phyloP scores from a whole-genome alignment of 2,113 vertebrate genomes.

The Rhynchomys soricoides region DNA sequence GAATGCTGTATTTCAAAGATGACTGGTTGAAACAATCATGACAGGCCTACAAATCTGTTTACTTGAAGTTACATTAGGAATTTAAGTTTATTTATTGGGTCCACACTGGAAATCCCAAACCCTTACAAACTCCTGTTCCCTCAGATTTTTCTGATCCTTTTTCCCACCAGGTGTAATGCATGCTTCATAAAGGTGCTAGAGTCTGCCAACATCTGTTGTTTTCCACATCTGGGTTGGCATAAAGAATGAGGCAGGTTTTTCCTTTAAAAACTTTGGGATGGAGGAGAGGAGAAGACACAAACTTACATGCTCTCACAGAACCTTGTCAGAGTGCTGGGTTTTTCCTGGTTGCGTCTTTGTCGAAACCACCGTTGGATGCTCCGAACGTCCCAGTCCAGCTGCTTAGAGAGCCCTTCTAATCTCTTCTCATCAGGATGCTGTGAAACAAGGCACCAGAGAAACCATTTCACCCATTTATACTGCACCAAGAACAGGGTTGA shows the following conservation, averaged over 20 bases:
- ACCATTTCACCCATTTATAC: conserved; percentile 1
- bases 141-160: background rate
- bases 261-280: background rate
- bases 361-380: conserved; percentile 99
- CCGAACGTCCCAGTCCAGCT: conserved; percentile 98
- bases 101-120: background rate
- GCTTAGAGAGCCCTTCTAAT: conserved; percentile 97
- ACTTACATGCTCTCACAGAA: conserved; percentile 99
- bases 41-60: background rate
- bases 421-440: conserved; percentile 99
- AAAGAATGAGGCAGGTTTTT: background rate
- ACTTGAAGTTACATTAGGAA: background rate
- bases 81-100: background rate
- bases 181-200: background rate
- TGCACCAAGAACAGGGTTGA: background rate
- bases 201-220: background rate
- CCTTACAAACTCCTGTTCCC: background rate
- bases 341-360: conserved; percentile 98
- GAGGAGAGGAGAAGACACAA: background rate
- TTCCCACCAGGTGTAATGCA: background rate
- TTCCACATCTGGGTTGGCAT: background rate
- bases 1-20: background rate
- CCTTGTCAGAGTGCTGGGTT: conserved; percentile 94
- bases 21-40: background rate
- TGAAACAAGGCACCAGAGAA: conserved; percentile 63